Evolutionary conservation across 2,888 invertebrate species (phyloP), one percentile per base, ranked within the genome.

Genomic region (Anthophora plumipes): DNA sequence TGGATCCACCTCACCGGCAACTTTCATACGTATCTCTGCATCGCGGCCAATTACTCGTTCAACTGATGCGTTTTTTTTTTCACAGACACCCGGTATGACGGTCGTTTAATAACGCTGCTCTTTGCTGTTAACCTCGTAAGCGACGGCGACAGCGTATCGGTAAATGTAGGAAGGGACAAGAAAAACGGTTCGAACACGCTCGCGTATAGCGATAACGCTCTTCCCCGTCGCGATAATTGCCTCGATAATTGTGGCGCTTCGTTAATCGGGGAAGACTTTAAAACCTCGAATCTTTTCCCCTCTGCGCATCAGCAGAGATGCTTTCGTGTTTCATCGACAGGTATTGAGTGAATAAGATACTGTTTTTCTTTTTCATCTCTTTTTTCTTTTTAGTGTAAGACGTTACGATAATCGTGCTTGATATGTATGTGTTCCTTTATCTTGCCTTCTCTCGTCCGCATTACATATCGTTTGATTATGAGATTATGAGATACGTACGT

Each of bases 111-210:
- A 80, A 82, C 77, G 66, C 43, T 75, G 71, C 76, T 85, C 71
- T 72, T 31, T 73, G 67, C 79, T 71, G 69, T 87, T 86, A 86
- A 85, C 77, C 77, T 77, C 80, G 73, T 77, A 84, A 84, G 72
- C 71, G 71, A 72, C 60, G 66, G 73, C 60, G 73, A 68, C 77
- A 76, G 70, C 63, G 80, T 83, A 54, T 72, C 54, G 63, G 70
- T 63, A 72, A 31, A 77, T 71, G 59, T 46, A 43, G 66, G 22
- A 70, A 57, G 57, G 61, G 66, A 78, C 76, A 67, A 73, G 81
- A 82, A 89, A 83, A 85, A 17, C 57, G 87, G 80, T 69, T 70
- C 31, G 73, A 77, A 84, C 88, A 71, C 69, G 88, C 82, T 76
- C 70, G 43, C 77, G 74, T 71, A 60, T 82, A 78, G 75, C 72